Conservation (phyloP, 2,888 invertebrate species). For the Nomada flava region DNA sequence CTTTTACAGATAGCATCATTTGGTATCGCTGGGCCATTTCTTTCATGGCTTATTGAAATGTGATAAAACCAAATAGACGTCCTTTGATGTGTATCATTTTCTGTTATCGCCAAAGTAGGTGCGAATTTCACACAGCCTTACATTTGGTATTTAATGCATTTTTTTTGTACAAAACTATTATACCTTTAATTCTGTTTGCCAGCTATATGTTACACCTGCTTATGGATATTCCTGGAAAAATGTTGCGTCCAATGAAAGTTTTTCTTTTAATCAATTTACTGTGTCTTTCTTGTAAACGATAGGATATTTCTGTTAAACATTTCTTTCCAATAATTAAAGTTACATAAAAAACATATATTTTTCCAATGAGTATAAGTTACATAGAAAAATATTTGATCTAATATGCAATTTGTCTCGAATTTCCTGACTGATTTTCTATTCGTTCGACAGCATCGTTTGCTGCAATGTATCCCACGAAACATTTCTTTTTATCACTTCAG, state of each 20-base stretch:
- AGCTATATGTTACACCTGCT: too few species aligned
- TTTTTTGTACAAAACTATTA: not conserved
- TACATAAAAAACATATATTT: too few species aligned
- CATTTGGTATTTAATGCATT: not conserved
- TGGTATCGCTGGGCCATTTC: conserved; percentile 31
- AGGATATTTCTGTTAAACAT: too few species aligned
- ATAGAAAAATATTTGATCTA: too few species aligned
- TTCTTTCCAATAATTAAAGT: too few species aligned
- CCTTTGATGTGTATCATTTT: conserved; percentile 15
- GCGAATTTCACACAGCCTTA: not conserved
- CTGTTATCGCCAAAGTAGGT: conserved; percentile 5
- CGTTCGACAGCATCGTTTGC: not conserved
- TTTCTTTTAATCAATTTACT: too few species aligned
- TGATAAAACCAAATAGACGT: conserved; percentile 38
- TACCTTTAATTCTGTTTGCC: not conserved
- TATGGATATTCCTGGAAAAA: too few species aligned
- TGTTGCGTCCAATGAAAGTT: too few species aligned
- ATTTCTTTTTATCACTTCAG: conserved; percentile 8
- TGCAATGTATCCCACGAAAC: conserved; percentile 11
- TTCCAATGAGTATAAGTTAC: too few species aligned
- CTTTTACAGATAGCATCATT: conserved; percentile 31
- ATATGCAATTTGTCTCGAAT: too few species aligned
- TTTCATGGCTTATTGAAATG: conserved; percentile 47
- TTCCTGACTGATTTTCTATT: too few species aligned
- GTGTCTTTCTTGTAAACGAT: too few species aligned